phyloP scores from a whole-genome alignment of 2,113 vertebrate species.

The Telmatochromis brachygnathus region DNA sequence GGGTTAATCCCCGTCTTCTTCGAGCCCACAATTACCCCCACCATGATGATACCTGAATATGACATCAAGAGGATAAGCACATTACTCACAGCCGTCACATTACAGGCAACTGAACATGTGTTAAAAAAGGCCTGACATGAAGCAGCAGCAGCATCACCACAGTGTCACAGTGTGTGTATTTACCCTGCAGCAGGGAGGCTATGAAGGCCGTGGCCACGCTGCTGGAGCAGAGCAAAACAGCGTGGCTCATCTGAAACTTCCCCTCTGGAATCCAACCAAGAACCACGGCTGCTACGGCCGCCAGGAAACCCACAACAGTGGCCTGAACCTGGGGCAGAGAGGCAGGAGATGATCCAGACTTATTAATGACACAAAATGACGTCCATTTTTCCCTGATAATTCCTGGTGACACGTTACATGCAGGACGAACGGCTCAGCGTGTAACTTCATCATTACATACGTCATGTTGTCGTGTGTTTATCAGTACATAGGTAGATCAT shows the following conservation, averaged over 20 bases:
- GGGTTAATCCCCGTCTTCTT: constrained; percentile 98
- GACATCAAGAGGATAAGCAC: neutral
- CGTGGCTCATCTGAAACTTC: constrained; percentile 87
- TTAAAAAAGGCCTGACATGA: neutral
- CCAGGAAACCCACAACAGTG: constrained; percentile 93
- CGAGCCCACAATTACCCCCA: constrained; percentile 94
- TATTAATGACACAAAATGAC: neutral
- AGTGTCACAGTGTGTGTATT: neutral
- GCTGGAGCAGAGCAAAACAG: constrained; percentile 88
- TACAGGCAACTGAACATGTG: neutral
- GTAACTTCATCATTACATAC: neutral
- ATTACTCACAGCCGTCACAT: neutral
- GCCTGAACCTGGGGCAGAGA: constrained; percentile 81
- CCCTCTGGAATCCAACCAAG: constrained; percentile 96
- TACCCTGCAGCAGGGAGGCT: constrained; percentile 91
- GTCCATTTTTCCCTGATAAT: neutral
- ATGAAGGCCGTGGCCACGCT: constrained; percentile 96
- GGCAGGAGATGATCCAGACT: neutral
- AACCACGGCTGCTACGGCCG: constrained; percentile 87
- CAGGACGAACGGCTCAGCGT: neutral
- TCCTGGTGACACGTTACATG: neutral
- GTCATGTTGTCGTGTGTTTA: no score
- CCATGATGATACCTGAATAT: constrained; percentile 88
- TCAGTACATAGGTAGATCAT: neutral
- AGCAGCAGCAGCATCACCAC: neutral